Conservation (phyloP, 2,888 invertebrate species). For the Nephrotoma appendiculata region DNA sequence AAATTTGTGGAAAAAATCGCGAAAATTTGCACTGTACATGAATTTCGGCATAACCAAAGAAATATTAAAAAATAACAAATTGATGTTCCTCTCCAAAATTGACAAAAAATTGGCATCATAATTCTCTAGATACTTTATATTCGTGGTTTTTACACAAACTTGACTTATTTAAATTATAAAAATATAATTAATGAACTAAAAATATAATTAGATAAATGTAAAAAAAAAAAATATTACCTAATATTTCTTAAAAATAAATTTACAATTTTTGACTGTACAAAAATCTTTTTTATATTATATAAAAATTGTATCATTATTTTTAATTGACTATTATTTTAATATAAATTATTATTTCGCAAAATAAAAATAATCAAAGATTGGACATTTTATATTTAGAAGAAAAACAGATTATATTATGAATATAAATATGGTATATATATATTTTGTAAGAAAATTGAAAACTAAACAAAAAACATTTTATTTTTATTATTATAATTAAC, state of each 20-base stretch:
- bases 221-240: neutral
- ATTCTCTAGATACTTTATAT: neutral
- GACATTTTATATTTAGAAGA: neutral
- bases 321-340: neutral
- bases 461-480: neutral
- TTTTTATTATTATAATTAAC: neutral
- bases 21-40: neutral
- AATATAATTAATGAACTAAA: neutral
- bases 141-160: neutral
- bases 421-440: neutral
- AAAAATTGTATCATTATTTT: neutral
- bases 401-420: neutral
- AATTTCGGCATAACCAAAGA: neutral
- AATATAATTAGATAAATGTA: neutral
- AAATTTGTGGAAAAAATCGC: neutral
- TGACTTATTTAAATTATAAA: neutral
- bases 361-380: neutral
- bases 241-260: neutral
- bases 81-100: neutral
- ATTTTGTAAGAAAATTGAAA: neutral
- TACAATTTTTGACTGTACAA: neutral
- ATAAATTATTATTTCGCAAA: neutral
- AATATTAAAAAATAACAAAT: neutral
- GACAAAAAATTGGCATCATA: neutral
- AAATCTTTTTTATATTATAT: neutral